Evolutionary conservation across 2,797 vertebrate species (phyloP), one percentile per base, ranked within the genome.

Genomic region (Aeoliscus strigatus): DNA sequence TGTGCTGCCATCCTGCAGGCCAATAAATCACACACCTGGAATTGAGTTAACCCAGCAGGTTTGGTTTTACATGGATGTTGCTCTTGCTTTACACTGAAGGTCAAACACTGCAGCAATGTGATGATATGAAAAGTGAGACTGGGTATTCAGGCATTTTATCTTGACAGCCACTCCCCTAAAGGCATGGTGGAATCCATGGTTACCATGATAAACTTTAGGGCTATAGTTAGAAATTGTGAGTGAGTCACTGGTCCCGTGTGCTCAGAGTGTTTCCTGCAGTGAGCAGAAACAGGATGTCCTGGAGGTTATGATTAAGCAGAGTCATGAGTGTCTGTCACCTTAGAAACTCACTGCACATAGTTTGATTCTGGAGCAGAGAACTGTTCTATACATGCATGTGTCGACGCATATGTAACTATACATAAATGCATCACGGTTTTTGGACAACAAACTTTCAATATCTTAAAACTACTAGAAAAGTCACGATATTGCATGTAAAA

Each of bases 1-100:
- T 91, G 82, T 59, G 89, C 67, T 63, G 79, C 91, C 96, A 99
- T 99, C 61, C 77, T 93, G 85, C 78, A 76, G 75, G 55, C 49
- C 11, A 30, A 6, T 4, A 16, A 17, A 55, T 12, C 15, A 52
- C 40, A 40, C 39, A 27, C 16, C 28, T 18, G 13, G 26, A 25
- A 9, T 42, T 43, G 28, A 34, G 32, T 27, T 25, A 6, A 5
- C 10, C 26, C 9, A 15, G 17, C 31, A 17, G 14, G 35, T 4
- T 8, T 18, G 10, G 34, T n/a, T n/a, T n/a, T n/a, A 59, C 35
- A 15, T 6, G 30, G 13, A 32, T 17, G 1, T n/a, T n/a, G n/a
- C 13, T 0, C 7, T 17, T 35, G 4, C 39, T 1, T 26, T 27
- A 2, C 3, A 24, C 24, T 5, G 2, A 28, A 7, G n/a, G 21